Conservation (phyloP, 2,113 vertebrate species). For the Sitta europaea region DNA sequence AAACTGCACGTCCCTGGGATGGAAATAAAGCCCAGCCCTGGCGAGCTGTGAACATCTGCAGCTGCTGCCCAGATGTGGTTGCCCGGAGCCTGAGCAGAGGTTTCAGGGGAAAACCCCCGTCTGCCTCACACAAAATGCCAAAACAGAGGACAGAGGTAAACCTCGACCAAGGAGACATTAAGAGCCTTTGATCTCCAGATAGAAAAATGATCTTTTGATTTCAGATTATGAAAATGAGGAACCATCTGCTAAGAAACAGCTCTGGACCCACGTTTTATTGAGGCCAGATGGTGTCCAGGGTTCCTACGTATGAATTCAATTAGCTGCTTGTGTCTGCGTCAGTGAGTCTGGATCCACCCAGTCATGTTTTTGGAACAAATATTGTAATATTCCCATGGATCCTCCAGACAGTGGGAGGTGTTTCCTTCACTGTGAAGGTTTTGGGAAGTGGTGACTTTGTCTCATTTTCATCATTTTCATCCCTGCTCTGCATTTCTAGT, state of each 20-base stretch:
- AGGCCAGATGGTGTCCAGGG: slow-evolving; percentile 61
- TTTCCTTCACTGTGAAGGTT: slow-evolving; percentile 56
- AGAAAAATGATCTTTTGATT: slow-evolving; percentile 51
- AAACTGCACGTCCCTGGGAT: not conserved
- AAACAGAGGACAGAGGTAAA: not conserved
- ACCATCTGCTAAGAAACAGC: slow-evolving; percentile 18
- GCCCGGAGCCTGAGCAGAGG: not conserved
- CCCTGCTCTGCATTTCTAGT: slow-evolving; percentile 42
- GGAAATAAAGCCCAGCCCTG: not conserved
- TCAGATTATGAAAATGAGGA: slow-evolving; percentile 24
- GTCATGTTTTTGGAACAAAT: slow-evolving; percentile 66
- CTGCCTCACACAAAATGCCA: not conserved
- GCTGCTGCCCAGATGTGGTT: slow-evolving; percentile 44
- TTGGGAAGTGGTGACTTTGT: slow-evolving; percentile 40
- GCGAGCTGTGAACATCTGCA: slow-evolving; percentile 11
- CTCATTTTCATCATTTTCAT: slow-evolving; percentile 20
- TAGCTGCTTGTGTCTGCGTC: slow-evolving; percentile 52
- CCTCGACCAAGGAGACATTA: not conserved
- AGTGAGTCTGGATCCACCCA: slow-evolving; percentile 38
- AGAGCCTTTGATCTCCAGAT: slow-evolving; percentile 6
- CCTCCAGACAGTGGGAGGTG: slow-evolving; percentile 54
- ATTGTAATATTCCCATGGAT: slow-evolving; percentile 57
- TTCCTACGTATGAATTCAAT: slow-evolving; percentile 48
- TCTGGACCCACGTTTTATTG: slow-evolving; percentile 6
- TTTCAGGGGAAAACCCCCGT: slow-evolving; percentile 1